phyloP scores from a whole-genome alignment of 2,888 invertebrate species.

The Onthophagus sagittarius region DNA sequence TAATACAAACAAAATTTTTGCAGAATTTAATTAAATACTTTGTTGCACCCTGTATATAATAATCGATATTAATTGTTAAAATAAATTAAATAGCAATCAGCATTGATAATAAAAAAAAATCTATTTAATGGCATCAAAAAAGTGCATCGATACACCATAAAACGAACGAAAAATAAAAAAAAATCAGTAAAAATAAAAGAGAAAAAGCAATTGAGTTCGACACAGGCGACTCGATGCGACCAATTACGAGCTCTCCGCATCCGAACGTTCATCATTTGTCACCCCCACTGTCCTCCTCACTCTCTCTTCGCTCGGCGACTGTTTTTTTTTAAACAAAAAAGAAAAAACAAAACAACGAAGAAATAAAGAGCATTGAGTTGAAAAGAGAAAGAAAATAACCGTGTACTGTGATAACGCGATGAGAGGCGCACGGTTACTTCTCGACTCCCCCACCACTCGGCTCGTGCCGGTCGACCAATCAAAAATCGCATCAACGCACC shows the following conservation, averaged over 20 bases:
- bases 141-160: neutral
- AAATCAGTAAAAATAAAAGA: neutral
- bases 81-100: too few species aligned
- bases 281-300: slow-evolving; percentile 5
- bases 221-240: neutral
- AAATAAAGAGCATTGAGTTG: neutral
- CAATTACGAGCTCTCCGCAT: neutral
- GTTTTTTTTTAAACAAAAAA: neutral
- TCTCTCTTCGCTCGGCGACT: neutral
- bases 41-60: neutral
- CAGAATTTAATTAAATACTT: neutral
- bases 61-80: too few species aligned
- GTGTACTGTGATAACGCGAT: neutral
- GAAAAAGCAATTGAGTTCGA: neutral
- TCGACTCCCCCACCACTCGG: neutral
- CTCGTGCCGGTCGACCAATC: slow-evolving; percentile 4
- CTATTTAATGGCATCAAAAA: neutral
- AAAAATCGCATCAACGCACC: neutral
- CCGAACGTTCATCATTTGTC: slow-evolving; percentile 6
- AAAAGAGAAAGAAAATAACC: neutral
- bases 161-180: too few species aligned
- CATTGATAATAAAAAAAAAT: too few species aligned
- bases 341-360: neutral
- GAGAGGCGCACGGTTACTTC: neutral
- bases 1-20: neutral